Conservation (phyloP, 2,113 vertebrate species). For the Ceyx cyanopectus region DNA sequence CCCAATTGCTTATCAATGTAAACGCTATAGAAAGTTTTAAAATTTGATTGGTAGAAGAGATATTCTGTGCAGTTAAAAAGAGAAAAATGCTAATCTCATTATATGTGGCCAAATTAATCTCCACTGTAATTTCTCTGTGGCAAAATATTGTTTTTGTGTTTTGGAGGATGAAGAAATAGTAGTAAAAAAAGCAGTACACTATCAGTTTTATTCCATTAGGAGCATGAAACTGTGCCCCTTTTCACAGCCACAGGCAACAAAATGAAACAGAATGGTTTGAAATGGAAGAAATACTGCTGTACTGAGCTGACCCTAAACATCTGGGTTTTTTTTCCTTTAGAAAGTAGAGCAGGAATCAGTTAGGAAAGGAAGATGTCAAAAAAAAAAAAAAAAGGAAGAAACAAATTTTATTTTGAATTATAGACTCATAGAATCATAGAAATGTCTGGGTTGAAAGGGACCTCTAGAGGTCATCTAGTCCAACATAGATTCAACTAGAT, state of each 20-base stretch:
- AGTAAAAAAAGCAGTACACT: conserved; percentile 34
- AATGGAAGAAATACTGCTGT: background rate
- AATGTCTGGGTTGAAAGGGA: too few relatives aligned
- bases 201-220: background rate
- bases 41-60: conserved; percentile 51
- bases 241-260: background rate
- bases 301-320: background rate
- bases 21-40: conserved; percentile 65
- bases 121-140: background rate
- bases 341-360: background rate
- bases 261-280: background rate
- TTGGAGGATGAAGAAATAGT: conserved; percentile 24
- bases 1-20: conserved; percentile 55
- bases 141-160: background rate
- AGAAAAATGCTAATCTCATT: background rate
- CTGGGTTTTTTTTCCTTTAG: background rate
- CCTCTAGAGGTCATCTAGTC: too few relatives aligned
- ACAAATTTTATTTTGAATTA: background rate
- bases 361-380: background rate
- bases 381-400: background rate
- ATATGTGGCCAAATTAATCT: background rate
- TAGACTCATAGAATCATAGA: background rate
- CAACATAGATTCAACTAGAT: too few relatives aligned
- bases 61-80: conserved; percentile 32
- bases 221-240: background rate